These are phyloP conservation scores for Temnothorax unifasciatus DNA, from an alignment of 2,888 invertebrate species.

Conservation along the genomic window DNA sequence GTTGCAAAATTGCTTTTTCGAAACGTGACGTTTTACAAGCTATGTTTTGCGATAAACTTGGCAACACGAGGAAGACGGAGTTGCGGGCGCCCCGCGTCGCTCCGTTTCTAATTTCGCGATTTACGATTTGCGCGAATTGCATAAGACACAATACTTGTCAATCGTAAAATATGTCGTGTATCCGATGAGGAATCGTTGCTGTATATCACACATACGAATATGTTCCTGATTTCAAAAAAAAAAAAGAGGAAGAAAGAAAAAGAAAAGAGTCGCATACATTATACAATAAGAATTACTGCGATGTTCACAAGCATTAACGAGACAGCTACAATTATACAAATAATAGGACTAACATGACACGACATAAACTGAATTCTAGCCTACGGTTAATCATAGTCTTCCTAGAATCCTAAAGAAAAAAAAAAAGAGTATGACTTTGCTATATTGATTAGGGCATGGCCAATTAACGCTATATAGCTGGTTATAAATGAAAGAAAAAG, in stretches of 20 bases:
- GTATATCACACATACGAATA: slow-evolving; percentile 61
- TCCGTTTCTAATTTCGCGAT: slow-evolving; percentile 42
- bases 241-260: neutral
- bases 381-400: slow-evolving; percentile 86
- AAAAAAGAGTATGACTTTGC: slow-evolving; percentile 70
- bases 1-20: slow-evolving; percentile 41
- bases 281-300: slow-evolving; percentile 64
- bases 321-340: slow-evolving; percentile 66
- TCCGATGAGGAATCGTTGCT: slow-evolving; percentile 51
- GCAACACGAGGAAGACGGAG: slow-evolving; percentile 37
- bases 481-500: slow-evolving; percentile 51
- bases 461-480: slow-evolving; percentile 66
- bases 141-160: slow-evolving; percentile 48
- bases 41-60: slow-evolving; percentile 45
- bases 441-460: slow-evolving; percentile 76
- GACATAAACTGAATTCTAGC: slow-evolving; percentile 81
- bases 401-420: slow-evolving; percentile 81
- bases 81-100: slow-evolving; percentile 21
- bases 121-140: slow-evolving; percentile 30
- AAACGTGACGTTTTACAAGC: slow-evolving; percentile 33
- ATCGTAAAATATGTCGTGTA: slow-evolving; percentile 56
- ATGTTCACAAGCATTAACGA: slow-evolving; percentile 60
- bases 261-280: slow-evolving; percentile 57
- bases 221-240: slow-evolving; percentile 73
- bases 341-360: slow-evolving; percentile 69